Evolutionary conservation across 1,140 invertebrate species (phyloP).

Genomic region (Globodera ellingtonae): DNA sequence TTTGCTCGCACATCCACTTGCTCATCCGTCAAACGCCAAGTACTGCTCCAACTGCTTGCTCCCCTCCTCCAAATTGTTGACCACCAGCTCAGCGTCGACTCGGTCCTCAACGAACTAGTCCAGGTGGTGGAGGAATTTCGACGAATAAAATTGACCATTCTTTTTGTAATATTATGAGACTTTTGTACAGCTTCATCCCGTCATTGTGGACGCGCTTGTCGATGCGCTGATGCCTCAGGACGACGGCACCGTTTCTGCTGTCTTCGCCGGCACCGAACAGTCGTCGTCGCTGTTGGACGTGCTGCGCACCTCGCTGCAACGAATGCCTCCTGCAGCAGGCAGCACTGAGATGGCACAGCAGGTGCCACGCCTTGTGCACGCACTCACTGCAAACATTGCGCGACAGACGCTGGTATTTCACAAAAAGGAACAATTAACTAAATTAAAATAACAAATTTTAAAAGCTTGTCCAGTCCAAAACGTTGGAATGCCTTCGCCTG

Average conservation of each 20-base stretch:
- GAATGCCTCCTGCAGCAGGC: background rate
- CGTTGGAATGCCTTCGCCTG: constrained; percentile 3
- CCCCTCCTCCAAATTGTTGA: background rate
- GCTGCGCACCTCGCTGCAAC: background rate
- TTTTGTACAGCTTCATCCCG: background rate
- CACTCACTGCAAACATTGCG: background rate
- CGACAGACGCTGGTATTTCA: background rate
- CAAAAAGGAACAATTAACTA: background rate
- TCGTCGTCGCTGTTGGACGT: background rate
- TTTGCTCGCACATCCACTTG: background rate
- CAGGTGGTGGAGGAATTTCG: background rate
- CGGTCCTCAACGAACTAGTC: background rate
- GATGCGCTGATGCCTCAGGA: background rate
- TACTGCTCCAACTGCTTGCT: background rate
- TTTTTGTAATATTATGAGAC: background rate
- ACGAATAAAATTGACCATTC: background rate
- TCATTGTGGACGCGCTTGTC: constrained; percentile 9
- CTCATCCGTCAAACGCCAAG: background rate
- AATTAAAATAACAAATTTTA: background rate
- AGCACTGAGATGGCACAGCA: background rate
- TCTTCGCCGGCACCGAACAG: background rate
- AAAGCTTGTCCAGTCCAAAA: background rate
- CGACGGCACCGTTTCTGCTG: background rate
- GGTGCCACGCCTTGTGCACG: background rate
- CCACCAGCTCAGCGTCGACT: background rate